Evolutionary conservation across 2,113 vertebrate genomes (phyloP), one percentile per base, ranked within the genome.

Genomic region (Prionailurus viverrinus): DNA sequence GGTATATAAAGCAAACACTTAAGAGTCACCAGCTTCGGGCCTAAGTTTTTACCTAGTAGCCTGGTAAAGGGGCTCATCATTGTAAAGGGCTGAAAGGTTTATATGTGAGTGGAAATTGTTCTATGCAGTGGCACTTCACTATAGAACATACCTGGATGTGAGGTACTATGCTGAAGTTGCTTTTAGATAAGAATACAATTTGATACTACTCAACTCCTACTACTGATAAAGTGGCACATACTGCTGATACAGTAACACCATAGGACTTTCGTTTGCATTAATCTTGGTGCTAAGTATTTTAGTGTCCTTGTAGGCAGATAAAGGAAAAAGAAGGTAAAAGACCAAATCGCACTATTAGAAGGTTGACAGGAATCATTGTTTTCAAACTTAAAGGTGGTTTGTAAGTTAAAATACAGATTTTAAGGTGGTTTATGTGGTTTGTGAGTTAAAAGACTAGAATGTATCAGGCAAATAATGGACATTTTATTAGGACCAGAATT

Each of bases 331-430:
- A 81, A 92, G 41, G 51, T 27, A 39, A 45, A 92, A 36, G 13
- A 78, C 15, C 53, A 85, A 89, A 65, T 53, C 55, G 9, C 3
- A 95, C 19, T 41, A 65, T 78, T 58, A 39, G 53, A 87, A 96
- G 53, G 11, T 66, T 76, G 55, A 87, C 25, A 58, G 82, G 48
- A 69, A 36, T 25, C 53, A 88, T 84, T 89, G 4, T 63, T 81
- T 71, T n/a, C 45, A 68, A 93, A 89, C 33, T 48, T 83, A 58
- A 48, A 58, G 51, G 36, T 69, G 25, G 33, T 61, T 73, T 36
- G 14, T 82, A 73, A 76, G 58, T 87, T 87, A 80, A 91, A 87
- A 71, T 69, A 39, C 14, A 78, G 45, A 78, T 15, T 86, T 95
- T 27, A 80, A 55, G n/a, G 14, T 68, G 36, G n/a, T n/a, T 92